Evolutionary conservation across 2,797 vertebrate genomes (phyloP).

Genomic region (Rhynchonycteris naso): DNA sequence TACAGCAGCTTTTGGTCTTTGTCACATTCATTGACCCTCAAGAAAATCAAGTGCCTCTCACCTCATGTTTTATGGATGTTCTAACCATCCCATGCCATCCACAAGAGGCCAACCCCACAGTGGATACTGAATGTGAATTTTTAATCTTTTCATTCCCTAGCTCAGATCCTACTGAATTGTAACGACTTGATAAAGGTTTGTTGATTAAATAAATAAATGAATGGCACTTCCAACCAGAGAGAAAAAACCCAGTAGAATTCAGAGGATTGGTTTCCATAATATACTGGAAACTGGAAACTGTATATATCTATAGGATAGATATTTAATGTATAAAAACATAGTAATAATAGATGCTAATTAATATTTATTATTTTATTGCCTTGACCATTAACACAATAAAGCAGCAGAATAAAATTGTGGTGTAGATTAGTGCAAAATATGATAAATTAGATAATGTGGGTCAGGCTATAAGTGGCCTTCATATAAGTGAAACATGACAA

Average conservation of each 20-base stretch:
- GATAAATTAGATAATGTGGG: neutral
- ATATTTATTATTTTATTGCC: neutral
- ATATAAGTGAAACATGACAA: neutral
- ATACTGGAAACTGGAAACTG: neutral
- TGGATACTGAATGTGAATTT: neutral
- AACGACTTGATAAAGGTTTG: neutral
- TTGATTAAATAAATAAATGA: neutral
- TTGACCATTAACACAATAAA: neutral
- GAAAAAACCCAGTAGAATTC: neutral
- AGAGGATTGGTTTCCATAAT: neutral
- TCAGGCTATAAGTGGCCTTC: neutral
- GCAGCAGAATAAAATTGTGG: neutral
- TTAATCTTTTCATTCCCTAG: neutral
- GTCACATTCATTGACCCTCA: neutral
- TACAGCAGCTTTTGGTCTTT: neutral
- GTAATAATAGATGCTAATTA: neutral
- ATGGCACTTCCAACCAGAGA: neutral
- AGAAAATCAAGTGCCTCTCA: neutral
- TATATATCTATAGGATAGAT: neutral
- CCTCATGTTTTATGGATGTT: neutral
- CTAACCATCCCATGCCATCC: neutral
- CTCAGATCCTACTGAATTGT: neutral
- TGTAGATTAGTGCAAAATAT: neutral
- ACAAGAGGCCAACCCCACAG: neutral
- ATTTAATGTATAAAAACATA: conserved; percentile 11